These are phyloP conservation scores for Dasysyrphus albostriatus DNA, from an alignment of 2,888 invertebrate species.

Conservation along the genomic window DNA sequence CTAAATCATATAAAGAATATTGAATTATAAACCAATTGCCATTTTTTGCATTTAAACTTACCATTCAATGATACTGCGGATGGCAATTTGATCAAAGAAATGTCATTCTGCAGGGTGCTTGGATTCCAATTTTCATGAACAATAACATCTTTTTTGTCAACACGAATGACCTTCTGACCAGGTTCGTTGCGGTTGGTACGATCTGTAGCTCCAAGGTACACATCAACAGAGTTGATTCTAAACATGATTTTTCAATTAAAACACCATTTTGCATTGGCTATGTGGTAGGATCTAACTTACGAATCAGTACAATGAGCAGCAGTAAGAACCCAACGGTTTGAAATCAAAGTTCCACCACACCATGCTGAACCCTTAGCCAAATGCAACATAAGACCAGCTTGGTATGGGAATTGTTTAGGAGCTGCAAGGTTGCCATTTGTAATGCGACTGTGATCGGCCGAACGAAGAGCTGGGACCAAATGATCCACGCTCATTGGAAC, in stretches of 20 bases:
- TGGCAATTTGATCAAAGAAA: conserved; percentile 84
- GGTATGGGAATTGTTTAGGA: conserved; percentile 81
- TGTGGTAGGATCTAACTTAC: conserved; percentile 1
- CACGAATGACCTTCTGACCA: conserved; percentile 78
- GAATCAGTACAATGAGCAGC: conserved; percentile 80
- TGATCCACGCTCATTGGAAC: conserved; percentile 77
- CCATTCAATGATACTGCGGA: conserved; percentile 81
- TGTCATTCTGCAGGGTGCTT: conserved; percentile 81
- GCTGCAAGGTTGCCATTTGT: conserved; percentile 80
- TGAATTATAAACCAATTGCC: not conserved
- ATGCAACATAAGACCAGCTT: conserved; percentile 81
- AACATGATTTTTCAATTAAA: conserved; percentile 18
- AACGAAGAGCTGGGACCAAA: not conserved
- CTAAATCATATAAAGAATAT: conserved; percentile 14
- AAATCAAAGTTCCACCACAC: conserved; percentile 83
- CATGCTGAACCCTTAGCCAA: conserved; percentile 77
- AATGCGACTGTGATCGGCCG: conserved; percentile 28
- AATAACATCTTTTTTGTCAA: conserved; percentile 77
- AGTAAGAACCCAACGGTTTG: conserved; percentile 80
- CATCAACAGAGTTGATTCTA: conserved; percentile 79
- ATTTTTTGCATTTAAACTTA: conserved; percentile 69
- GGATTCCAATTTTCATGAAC: conserved; percentile 83
- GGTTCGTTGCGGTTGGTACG: conserved; percentile 77
- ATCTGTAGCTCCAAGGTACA: conserved; percentile 79
- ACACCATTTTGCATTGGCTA: not conserved